phyloP scores from a whole-genome alignment of 2,113 vertebrate genomes.

The Nesogale talazaci region DNA sequence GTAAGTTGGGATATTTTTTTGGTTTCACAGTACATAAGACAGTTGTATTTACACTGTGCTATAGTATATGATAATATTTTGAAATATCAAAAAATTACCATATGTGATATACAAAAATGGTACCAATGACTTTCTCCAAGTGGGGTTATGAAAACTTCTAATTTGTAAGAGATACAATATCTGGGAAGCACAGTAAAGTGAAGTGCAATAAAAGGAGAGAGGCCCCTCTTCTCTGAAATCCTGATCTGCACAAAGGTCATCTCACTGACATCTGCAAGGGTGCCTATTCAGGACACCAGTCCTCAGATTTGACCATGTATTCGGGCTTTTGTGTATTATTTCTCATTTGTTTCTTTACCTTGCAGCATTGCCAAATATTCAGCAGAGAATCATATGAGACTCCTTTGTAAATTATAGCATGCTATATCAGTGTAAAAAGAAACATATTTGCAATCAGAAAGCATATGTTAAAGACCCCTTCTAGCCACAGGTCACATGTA shows the following conservation, averaged over 20 bases:
- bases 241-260: not conserved
- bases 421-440: not conserved
- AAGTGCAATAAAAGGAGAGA: too few relatives aligned
- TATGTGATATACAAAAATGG: too few relatives aligned
- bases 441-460: not conserved
- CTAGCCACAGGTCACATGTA: not conserved
- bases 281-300: not conserved
- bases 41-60: too few relatives aligned
- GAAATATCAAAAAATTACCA: too few relatives aligned
- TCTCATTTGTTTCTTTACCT: not conserved
- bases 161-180: too few relatives aligned
- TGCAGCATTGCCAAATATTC: not conserved
- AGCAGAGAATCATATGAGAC: not conserved
- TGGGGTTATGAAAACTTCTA: too few relatives aligned
- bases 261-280: not conserved
- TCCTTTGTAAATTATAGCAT: not conserved
- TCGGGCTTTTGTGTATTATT: not conserved
- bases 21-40: too few relatives aligned
- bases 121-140: too few relatives aligned
- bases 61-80: too few relatives aligned
- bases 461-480: not conserved
- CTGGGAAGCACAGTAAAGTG: too few relatives aligned
- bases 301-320: not conserved
- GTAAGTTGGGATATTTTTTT: too few relatives aligned
- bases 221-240: not conserved